phyloP scores from a whole-genome alignment of 2,797 vertebrate species.

The Meriones psammophilus region DNA sequence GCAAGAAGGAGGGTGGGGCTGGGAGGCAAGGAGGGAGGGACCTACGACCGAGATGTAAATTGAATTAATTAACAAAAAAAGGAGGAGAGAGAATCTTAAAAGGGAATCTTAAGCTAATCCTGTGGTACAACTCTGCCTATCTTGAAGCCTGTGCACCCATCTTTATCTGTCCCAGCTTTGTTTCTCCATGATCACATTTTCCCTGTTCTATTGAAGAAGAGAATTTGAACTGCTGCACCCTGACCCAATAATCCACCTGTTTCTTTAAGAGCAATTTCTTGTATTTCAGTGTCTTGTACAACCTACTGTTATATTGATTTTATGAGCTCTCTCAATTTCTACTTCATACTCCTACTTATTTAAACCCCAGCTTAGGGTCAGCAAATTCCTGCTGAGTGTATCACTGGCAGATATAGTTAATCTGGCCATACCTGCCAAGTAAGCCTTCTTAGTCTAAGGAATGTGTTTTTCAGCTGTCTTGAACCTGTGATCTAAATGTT shows the following conservation, averaged over 20 bases:
- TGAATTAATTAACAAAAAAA: too few species aligned
- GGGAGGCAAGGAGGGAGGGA: too few species aligned
- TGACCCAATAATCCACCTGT: constrained; percentile 51
- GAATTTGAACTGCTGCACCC: constrained; percentile 37
- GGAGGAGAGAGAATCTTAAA: not conserved
- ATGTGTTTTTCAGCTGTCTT: constrained; percentile 1
- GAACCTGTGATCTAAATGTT: constrained; percentile 32
- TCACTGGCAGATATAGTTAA: constrained; percentile 54
- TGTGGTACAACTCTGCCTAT: not conserved
- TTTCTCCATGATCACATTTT: not conserved
- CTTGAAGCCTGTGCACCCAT: not conserved
- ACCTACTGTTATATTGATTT: constrained; percentile 75
- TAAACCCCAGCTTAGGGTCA: constrained; percentile 59
- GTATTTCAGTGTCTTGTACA: constrained; percentile 60
- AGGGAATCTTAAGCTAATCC: not conserved
- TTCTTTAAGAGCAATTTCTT: constrained; percentile 69
- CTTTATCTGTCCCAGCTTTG: not conserved
- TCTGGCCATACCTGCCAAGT: constrained; percentile 26
- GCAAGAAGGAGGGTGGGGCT: too few species aligned
- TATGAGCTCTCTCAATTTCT: constrained; percentile 73
- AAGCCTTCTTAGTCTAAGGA: constrained; percentile 1
- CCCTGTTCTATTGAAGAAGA: constrained; percentile 32
- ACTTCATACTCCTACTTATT: constrained; percentile 62
- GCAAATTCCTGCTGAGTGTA: constrained; percentile 59
- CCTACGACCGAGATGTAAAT: too few species aligned